phyloP scores from a whole-genome alignment of 2,888 invertebrate genomes.

The Exephanes ischioxanthus region DNA sequence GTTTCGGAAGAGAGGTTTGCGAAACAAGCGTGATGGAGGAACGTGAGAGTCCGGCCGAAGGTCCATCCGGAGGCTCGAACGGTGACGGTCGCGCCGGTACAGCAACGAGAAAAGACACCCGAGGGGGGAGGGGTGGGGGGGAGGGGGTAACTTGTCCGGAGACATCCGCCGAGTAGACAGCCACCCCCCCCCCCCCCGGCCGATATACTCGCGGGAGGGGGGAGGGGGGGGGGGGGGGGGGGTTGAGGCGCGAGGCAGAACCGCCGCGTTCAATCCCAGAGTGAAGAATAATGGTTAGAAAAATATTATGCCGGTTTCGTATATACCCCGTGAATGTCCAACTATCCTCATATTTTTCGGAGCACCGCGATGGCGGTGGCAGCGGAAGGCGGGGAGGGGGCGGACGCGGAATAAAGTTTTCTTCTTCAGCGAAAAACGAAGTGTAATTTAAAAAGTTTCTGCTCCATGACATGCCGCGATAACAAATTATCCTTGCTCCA shows the following conservation, averaged over 20 bases:
- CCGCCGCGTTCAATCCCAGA: slow-evolving; percentile 42
- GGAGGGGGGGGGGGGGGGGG: not conserved
- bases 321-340: slow-evolving; percentile 77
- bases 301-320: slow-evolving; percentile 76
- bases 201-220: slow-evolving; percentile 50
- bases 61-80: slow-evolving; percentile 20
- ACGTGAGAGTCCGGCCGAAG: slow-evolving; percentile 2
- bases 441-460: slow-evolving; percentile 84
- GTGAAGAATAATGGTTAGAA: slow-evolving; percentile 75
- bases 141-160: slow-evolving; percentile 41
- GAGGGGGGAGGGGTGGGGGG: slow-evolving; percentile 11
- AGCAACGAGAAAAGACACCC: slow-evolving; percentile 34
- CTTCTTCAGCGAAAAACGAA: slow-evolving; percentile 78
- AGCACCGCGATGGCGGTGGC: slow-evolving; percentile 64
- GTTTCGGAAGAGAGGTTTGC: slow-evolving; percentile 5
- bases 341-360: slow-evolving; percentile 80
- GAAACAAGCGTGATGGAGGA: not conserved
- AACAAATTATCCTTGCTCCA: slow-evolving; percentile 84
- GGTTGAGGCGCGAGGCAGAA: not conserved
- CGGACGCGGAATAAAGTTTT: slow-evolving; percentile 76
- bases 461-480: slow-evolving; percentile 84
- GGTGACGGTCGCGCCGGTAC: not conserved
- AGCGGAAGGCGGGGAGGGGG: slow-evolving; percentile 4
- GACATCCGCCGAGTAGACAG: slow-evolving; percentile 58
- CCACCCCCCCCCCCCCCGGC: slow-evolving; percentile 32